These are phyloP conservation scores for Solen grandis DNA, from an alignment of 1,140 invertebrate species.

Conservation along the genomic window DNA sequence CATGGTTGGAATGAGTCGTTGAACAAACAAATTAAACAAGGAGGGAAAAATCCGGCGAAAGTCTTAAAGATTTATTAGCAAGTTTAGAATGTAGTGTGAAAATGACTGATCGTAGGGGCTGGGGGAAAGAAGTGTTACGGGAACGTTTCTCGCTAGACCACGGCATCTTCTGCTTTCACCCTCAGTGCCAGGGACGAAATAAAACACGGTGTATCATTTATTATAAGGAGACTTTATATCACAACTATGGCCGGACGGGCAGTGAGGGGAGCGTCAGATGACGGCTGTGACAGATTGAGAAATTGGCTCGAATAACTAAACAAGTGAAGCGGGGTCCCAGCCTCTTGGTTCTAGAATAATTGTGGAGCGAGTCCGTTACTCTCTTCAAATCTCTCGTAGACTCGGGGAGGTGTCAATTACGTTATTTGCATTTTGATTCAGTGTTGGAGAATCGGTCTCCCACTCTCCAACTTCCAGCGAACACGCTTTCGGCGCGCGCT, in stretches of 20 bases:
- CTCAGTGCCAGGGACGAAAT: slow-evolving; percentile 15
- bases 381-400: not conserved
- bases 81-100: too few species aligned
- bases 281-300: slow-evolving; percentile 53
- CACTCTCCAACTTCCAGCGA: too few species aligned
- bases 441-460: not conserved
- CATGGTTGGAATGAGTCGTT: too few species aligned
- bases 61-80: too few species aligned
- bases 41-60: too few species aligned
- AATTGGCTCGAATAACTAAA: slow-evolving; percentile 43
- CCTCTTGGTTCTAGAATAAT: too few species aligned
- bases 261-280: slow-evolving; percentile 5
- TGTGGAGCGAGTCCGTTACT: not conserved
- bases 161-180: too few species aligned
- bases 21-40: too few species aligned
- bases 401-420: slow-evolving; percentile 41
- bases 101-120: too few species aligned
- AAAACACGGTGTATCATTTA: slow-evolving; percentile 43
- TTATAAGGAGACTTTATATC: slow-evolving; percentile 47
- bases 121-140: too few species aligned
- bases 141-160: too few species aligned
- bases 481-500: too few species aligned
- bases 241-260: slow-evolving; percentile 18
- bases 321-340: slow-evolving; percentile 46
- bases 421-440: slow-evolving; percentile 44